Conservation (phyloP, 2,888 invertebrate species). For the Cheilosia grossa region DNA sequence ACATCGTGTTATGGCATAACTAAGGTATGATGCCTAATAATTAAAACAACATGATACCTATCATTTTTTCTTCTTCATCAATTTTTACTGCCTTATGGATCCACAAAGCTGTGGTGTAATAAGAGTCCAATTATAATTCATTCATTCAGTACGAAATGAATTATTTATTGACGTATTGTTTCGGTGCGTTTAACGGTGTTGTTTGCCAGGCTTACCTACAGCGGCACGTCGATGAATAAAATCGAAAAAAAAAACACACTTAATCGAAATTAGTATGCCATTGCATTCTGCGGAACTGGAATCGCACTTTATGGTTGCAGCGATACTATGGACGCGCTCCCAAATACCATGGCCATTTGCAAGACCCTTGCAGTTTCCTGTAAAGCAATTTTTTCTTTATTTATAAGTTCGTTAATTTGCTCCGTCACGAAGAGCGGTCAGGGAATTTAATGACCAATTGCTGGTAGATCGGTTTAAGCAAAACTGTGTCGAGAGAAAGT, state of each 20-base stretch:
- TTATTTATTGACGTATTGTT: constrained; percentile 42
- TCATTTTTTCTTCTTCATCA: background rate
- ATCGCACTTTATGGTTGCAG: background rate
- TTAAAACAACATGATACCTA: background rate
- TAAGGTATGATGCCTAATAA: background rate
- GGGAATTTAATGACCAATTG: constrained; percentile 30
- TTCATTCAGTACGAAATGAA: constrained; percentile 38
- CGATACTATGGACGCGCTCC: background rate
- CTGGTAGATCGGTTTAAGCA: constrained; percentile 28
- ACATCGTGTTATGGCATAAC: background rate
- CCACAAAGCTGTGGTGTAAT: background rate
- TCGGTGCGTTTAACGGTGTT: constrained; percentile 1
- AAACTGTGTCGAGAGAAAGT: constrained; percentile 41
- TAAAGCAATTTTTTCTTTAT: background rate
- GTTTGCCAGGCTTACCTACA: background rate
- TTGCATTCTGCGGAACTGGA: constrained; percentile 17
- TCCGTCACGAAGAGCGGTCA: constrained; percentile 13
- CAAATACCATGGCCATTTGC: constrained; percentile 1
- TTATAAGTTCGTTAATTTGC: constrained; percentile 44
- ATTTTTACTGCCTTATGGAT: background rate
- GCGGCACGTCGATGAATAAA: background rate
- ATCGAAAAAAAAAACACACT: background rate
- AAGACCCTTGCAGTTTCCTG: constrained; percentile 38
- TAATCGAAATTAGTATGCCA: constrained; percentile 25
- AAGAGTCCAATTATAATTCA: constrained; percentile 38